Percentiles rank a stretch among this genome's conserved stretches.
Evolutionary conservation across 2,888 invertebrate species (phyloP).

Genomic region (Sarcophaga carnaria): DNA sequence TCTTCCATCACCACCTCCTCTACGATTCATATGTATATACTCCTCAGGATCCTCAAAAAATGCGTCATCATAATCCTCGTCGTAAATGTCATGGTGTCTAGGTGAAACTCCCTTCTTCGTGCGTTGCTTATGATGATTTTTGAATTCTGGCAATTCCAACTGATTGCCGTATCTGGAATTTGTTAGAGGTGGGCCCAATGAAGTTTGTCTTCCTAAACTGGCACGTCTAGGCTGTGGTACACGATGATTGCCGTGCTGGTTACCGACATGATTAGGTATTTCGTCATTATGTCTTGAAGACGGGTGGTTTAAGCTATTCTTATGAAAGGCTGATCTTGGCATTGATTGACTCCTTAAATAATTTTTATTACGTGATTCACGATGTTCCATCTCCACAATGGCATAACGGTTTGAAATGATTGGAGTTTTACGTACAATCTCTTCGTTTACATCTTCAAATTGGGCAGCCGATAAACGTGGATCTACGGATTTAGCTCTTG

Average conservation of each 20-base stretch:
- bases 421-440: slow-evolving; percentile 83
- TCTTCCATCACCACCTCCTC: slow-evolving; percentile 59
- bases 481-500: slow-evolving; percentile 80
- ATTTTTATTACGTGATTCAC: slow-evolving; percentile 62
- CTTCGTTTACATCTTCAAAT: slow-evolving; percentile 78
- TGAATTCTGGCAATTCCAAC: slow-evolving; percentile 78
- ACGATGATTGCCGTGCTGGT: slow-evolving; percentile 66
- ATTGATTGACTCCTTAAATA: slow-evolving; percentile 79
- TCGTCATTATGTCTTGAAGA: slow-evolving; percentile 52
- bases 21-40: slow-evolving; percentile 50
- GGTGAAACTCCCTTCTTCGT: slow-evolving; percentile 74
- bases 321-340: slow-evolving; percentile 78
- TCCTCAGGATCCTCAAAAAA: slow-evolving; percentile 71
- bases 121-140: slow-evolving; percentile 65
- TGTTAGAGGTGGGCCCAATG: slow-evolving; percentile 52
- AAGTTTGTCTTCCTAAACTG: slow-evolving; percentile 74
- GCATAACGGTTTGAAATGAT: slow-evolving; percentile 89
- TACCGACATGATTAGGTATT: slow-evolving; percentile 43
- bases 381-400: slow-evolving; percentile 82
- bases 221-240: slow-evolving; percentile 66
- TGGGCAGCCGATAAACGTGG: slow-evolving; percentile 76
- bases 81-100: slow-evolving; percentile 75
- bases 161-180: slow-evolving; percentile 78
- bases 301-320: slow-evolving; percentile 54
- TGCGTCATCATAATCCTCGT: slow-evolving; percentile 77